Base-by-base conservation (phyloP, 2,888 invertebrate genomes). In the Eupithecia vulgata region DNA sequence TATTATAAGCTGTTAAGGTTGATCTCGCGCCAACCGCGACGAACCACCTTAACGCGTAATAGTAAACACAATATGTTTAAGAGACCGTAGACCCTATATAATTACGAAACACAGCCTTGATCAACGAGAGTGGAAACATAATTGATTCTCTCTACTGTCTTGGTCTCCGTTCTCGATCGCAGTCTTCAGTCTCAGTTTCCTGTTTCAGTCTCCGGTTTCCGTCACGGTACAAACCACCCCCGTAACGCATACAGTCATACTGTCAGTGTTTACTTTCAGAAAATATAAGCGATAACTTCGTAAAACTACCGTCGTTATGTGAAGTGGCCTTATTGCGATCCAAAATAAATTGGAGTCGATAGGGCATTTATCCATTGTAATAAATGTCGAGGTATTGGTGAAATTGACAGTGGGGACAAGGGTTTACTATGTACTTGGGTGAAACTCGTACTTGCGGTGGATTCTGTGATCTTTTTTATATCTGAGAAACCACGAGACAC, bases 321-420 rank as follows among this genome's bases (percentile, higher is more conserved):
- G 48, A 71, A 74, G 65, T 71, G 48, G 7, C 61, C 68, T 71
- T 69, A 69, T 69, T 71, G 74, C 61, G 68, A 61, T 66, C 48
- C n/a, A 74, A 68, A 68, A 67, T 74, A 74, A 71, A 71, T 74
- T 69, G 71, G 62, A 69, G 62, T 57, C 66, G 40, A 71, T 67
- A 68, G 52, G 25, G 35, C 62, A 62, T 74, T 68, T 57, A 40
- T 40, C 66, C 61, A 67, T 62, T 45, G 59, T 64, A 68, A 70
- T 74, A 70, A 68, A 74, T 68, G 45, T 59, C 25, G 57, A 62
- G 62, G 48, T 61, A 66, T 68, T 62, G 67, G 64, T 71, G 73
- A 68, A 59, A 70, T 74, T 74, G 67, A 70, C 68, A 70, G n/a
- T 17, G 64, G 67, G 52, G 73, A 73, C 67, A 73, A 73, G 73